These are phyloP conservation scores for Elymnias hypermnestra DNA, from an alignment of 1,140 invertebrate genomes.

Conservation along the genomic window DNA sequence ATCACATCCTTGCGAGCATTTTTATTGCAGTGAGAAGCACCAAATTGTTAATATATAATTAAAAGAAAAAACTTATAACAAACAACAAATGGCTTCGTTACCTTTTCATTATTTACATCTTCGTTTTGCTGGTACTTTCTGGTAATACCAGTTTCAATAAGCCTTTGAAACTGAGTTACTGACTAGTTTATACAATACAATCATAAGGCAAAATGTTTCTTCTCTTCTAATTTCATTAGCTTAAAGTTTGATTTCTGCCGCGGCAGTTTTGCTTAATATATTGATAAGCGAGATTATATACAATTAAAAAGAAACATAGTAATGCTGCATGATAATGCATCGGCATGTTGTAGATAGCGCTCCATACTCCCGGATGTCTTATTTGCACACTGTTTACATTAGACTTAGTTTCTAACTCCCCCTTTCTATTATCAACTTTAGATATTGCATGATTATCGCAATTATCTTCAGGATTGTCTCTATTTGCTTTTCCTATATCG, in stretches of 20 bases:
- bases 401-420: slow-evolving; percentile 19
- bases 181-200: slow-evolving; percentile 32
- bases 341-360: slow-evolving; percentile 64
- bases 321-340: slow-evolving; percentile 73
- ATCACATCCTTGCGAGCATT: slow-evolving; percentile 55
- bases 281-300: slow-evolving; percentile 73
- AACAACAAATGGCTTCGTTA: slow-evolving; percentile 14
- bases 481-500: not conserved
- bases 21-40: slow-evolving; percentile 52
- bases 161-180: slow-evolving; percentile 16
- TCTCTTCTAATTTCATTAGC: slow-evolving; percentile 18
- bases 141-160: slow-evolving; percentile 9
- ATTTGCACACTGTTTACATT: slow-evolving; percentile 51
- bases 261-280: slow-evolving; percentile 65
- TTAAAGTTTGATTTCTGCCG: slow-evolving; percentile 18
- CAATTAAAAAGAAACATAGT: slow-evolving; percentile 70
- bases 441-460: slow-evolving; percentile 12
- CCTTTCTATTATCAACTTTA: not conserved
- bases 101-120: slow-evolving; percentile 26
- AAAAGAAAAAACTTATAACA: slow-evolving; percentile 12
- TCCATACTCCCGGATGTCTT: slow-evolving; percentile 43
- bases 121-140: not conserved
- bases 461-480: slow-evolving; percentile 10
- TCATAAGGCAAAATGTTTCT: slow-evolving; percentile 16
- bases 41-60: slow-evolving; percentile 51